Percentiles rank a stretch among this genome's conserved stretches.
These are phyloP conservation scores for Clarias laeviceps DNA, from an alignment of 2,797 vertebrate genomes.

Conservation along the genomic window DNA sequence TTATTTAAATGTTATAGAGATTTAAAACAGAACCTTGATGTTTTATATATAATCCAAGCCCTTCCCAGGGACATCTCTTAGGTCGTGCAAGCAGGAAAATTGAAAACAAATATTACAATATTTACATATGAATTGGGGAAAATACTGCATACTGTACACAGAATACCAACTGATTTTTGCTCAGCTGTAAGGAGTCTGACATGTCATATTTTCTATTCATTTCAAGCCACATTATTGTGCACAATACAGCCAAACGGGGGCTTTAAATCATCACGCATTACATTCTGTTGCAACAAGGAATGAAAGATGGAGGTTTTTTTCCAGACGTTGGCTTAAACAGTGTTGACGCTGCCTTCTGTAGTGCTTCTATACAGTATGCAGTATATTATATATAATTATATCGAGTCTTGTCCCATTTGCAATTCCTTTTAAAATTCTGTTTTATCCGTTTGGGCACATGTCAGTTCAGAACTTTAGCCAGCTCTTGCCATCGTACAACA, in stretches of 20 bases:
- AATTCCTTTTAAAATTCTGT: neutral
- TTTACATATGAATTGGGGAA: neutral
- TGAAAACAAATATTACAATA: neutral
- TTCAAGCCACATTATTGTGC: neutral
- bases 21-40: neutral
- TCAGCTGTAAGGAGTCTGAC: neutral
- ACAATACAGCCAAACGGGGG: neutral
- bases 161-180: neutral
- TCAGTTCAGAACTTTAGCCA: neutral
- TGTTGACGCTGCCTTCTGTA: neutral
- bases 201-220: neutral
- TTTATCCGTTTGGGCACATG: neutral
- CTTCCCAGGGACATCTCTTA: neutral
- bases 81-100: neutral
- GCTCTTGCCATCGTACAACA: neutral
- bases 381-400: neutral
- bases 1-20: neutral
- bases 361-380: neutral
- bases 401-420: neutral
- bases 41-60: neutral
- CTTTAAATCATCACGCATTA: neutral
- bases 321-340: conserved; percentile 2
- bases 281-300: neutral
- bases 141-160: neutral
- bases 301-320: conserved; percentile 40